Percentiles rank a stretch among this genome's conserved stretches.
Evolutionary conservation across 2,797 vertebrate species (phyloP).

Genomic region (Varecia variegata): DNA sequence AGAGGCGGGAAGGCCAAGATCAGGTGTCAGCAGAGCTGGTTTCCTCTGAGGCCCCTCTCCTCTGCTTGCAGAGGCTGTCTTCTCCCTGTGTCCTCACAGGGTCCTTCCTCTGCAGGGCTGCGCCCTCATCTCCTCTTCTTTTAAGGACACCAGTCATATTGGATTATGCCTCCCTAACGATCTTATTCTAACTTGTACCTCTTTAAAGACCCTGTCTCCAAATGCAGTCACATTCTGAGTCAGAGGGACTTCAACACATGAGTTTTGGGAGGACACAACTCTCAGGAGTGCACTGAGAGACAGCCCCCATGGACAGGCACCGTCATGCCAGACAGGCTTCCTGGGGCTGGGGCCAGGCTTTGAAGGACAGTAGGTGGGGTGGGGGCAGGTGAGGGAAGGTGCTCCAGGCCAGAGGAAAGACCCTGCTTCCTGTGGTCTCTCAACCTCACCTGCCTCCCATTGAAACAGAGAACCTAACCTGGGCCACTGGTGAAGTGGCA

Average conservation of each 20-base stretch:
- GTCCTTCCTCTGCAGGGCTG: not conserved
- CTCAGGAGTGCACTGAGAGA: not conserved
- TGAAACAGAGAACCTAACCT: not conserved
- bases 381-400: not conserved
- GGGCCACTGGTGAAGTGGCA: not conserved
- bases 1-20: not conserved
- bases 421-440: not conserved
- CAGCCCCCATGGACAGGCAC: accelerated
- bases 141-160: not conserved
- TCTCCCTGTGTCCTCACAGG: not conserved
- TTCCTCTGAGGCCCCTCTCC: not conserved
- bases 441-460: not conserved
- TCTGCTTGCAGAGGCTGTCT: too few relatives aligned
- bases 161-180: not conserved
- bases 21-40: not conserved
- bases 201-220: not conserved
- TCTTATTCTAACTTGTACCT: not conserved
- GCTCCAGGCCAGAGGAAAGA: not conserved
- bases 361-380: too few relatives aligned
- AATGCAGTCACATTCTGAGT: not conserved
- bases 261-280: not conserved
- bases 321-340: too few relatives aligned
- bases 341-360: not conserved
- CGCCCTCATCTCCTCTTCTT: not conserved
- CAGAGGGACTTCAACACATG: not conserved